Percentiles rank a stretch among this genome's conserved stretches.
phyloP scores from a whole-genome alignment of 2,113 vertebrate species.

The Mohoua ochrocephala region DNA sequence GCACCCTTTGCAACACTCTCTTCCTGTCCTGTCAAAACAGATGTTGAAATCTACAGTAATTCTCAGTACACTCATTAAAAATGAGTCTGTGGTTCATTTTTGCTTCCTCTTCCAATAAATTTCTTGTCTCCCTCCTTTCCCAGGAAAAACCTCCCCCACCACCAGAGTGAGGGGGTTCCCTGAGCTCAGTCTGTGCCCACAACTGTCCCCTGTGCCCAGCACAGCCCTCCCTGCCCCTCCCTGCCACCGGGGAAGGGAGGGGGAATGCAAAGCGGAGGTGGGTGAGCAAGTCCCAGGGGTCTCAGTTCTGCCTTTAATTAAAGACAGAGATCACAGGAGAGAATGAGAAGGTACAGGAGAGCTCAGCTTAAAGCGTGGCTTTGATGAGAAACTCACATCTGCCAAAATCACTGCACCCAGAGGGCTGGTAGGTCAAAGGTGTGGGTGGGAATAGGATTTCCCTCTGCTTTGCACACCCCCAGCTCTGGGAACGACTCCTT shows the following conservation, averaged over 20 bases:
- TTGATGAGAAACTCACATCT: background rate
- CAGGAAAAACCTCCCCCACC: background rate
- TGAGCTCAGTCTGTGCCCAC: background rate
- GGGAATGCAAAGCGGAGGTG: background rate
- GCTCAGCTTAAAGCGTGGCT: background rate
- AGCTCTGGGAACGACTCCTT: background rate
- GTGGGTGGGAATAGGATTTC: background rate
- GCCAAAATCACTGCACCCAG: background rate
- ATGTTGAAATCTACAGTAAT: background rate
- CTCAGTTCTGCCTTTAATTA: background rate
- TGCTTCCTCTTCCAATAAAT: background rate
- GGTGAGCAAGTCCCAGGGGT: background rate
- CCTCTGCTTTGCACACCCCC: background rate
- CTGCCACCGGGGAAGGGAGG: background rate
- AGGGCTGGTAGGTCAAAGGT: background rate
- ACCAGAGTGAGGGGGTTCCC: rapidly evolving
- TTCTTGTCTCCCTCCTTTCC: background rate
- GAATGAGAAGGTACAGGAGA: background rate
- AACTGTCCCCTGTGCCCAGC: background rate
- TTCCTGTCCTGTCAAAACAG: background rate
- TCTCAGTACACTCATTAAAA: background rate
- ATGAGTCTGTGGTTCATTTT: background rate
- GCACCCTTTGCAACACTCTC: background rate
- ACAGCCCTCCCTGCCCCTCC: background rate
- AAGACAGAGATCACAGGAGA: background rate